These are phyloP conservation scores for Ceratoteleas bidentatus DNA, from an alignment of 1,140 invertebrate genomes.

Conservation along the genomic window DNA sequence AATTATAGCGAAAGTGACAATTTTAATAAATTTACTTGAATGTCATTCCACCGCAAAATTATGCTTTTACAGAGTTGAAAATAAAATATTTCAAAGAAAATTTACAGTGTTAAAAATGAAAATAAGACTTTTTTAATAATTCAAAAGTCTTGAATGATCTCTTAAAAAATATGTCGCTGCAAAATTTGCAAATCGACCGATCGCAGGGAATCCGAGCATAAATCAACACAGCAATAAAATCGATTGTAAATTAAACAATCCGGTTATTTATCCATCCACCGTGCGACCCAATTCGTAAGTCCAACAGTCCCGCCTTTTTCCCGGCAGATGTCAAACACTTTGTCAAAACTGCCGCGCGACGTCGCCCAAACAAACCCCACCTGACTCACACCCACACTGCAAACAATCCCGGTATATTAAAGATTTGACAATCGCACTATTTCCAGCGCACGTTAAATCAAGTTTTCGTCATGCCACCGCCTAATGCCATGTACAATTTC, in stretches of 20 bases:
- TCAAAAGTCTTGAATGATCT: too few species aligned
- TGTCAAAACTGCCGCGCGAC: constrained; percentile 3
- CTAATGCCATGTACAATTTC: constrained; percentile 6
- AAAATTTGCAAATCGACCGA: too few species aligned
- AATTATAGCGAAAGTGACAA: too few species aligned
- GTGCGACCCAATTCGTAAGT: not conserved
- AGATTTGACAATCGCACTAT: constrained; percentile 10
- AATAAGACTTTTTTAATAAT: too few species aligned
- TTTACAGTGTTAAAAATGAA: too few species aligned
- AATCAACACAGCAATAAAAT: not conserved
- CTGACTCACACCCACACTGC: constrained; percentile 1
- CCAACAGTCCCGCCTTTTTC: not conserved
- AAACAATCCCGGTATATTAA: constrained; percentile 21
- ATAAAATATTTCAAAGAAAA: too few species aligned
- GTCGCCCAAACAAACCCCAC: constrained; percentile 6
- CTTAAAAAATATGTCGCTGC: too few species aligned
- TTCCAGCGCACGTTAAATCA: constrained; percentile 3
- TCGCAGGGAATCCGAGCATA: not conserved
- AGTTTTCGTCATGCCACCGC: constrained; percentile 2
- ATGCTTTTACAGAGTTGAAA: too few species aligned
- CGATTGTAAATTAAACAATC: not conserved
- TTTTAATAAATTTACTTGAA: too few species aligned
- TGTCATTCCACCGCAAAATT: too few species aligned
- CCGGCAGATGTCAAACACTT: constrained; percentile 10
- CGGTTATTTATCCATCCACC: not conserved